A percentile compares a stretch with the other conserved stretches of the same genome.
Evolutionary conservation across 1,140 invertebrate species (phyloP).

Genomic region (Tetramorium parvispinum): DNA sequence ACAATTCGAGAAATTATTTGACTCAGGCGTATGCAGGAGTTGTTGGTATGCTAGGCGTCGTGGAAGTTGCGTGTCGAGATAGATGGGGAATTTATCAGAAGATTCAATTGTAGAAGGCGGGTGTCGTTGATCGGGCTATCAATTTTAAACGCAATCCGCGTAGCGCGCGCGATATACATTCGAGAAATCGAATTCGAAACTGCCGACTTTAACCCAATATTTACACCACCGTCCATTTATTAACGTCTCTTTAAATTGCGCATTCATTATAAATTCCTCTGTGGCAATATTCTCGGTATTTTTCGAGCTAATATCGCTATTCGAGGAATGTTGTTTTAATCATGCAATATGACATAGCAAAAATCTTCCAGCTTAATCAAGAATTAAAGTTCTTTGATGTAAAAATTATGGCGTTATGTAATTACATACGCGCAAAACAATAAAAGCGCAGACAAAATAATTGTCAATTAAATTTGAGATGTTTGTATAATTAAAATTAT

Average conservation of each 20-base stretch:
- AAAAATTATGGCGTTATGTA: background rate
- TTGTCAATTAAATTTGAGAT: constrained; percentile 3
- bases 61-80: constrained; percentile 21
- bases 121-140: constrained; percentile 49
- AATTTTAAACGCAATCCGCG: constrained; percentile 55
- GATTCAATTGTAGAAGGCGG: constrained; percentile 55
- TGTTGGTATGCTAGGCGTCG: background rate
- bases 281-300: constrained; percentile 4
- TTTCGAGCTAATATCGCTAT: constrained; percentile 10
- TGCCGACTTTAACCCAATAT: constrained; percentile 35
- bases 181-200: constrained; percentile 43
- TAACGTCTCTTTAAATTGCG: constrained; percentile 47
- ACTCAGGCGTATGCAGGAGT: constrained; percentile 4
- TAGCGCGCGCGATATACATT: constrained; percentile 22
- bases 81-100: constrained; percentile 58
- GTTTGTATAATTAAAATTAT: background rate
- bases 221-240: constrained; percentile 50
- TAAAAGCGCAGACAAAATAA: background rate
- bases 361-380: background rate
- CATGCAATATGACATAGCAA: background rate
- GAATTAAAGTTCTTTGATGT: background rate
- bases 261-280: background rate
- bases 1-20: constrained; percentile 57
- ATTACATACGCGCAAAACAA: background rate
- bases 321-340: constrained; percentile 9